Conservation (phyloP, 2,888 invertebrate genomes). For the Keiferia lycopersicella region DNA sequence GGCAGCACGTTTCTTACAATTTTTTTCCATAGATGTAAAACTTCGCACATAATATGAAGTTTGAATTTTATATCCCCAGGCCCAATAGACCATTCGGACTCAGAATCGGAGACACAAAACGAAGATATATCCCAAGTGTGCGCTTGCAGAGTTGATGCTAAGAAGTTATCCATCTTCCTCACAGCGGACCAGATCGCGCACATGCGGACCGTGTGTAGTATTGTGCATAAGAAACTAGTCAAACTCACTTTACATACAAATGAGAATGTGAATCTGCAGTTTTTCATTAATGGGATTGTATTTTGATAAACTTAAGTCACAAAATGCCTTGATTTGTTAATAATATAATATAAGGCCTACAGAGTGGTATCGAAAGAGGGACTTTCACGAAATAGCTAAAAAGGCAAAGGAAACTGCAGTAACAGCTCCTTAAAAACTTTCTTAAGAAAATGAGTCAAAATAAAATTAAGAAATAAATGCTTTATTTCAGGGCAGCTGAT, state of each 20-base stretch:
- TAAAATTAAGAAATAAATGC: too few relatives aligned
- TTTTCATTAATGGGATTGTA: constrained; percentile 88
- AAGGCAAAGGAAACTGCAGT: too few relatives aligned
- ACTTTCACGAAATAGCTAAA: too few relatives aligned
- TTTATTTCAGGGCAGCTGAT: too few relatives aligned
- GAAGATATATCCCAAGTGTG: constrained; percentile 63
- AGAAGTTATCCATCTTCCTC: constrained; percentile 89
- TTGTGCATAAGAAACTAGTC: constrained; percentile 87
- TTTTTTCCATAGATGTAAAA: too few relatives aligned
- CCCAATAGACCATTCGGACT: constrained; percentile 73
- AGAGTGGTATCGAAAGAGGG: too few relatives aligned
- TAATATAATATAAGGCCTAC: too few relatives aligned
- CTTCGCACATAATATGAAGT: background rate
- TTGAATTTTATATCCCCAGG: constrained; percentile 49
- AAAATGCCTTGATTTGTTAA: background rate
- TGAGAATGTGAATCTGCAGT: constrained; percentile 89
- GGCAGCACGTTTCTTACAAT: too few relatives aligned
- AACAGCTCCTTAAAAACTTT: too few relatives aligned
- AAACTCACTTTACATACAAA: constrained; percentile 88
- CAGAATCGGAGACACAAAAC: constrained; percentile 69
- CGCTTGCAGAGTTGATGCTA: constrained; percentile 87
- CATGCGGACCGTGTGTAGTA: constrained; percentile 87
- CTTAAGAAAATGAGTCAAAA: too few relatives aligned
- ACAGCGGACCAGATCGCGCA: constrained; percentile 89
- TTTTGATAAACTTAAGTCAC: constrained; percentile 42